phyloP scores from a whole-genome alignment of 2,113 vertebrate species.

The Garra rufa region DNA sequence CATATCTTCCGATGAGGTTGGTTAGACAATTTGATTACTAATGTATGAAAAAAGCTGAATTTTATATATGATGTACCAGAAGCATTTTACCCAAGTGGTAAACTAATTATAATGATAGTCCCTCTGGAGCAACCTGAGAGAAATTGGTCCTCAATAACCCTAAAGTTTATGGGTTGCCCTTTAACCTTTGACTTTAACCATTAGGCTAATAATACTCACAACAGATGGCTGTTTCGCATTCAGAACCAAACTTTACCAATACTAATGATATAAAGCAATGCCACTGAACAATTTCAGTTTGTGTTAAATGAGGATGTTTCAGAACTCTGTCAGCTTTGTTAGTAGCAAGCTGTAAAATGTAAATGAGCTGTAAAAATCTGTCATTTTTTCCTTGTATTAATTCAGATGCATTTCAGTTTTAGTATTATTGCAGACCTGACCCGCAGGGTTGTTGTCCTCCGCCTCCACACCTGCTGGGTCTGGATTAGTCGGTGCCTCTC shows the following conservation, averaged over 20 bases:
- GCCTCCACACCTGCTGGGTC: conserved; percentile 31
- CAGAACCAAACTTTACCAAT: neutral
- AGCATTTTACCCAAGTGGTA: neutral
- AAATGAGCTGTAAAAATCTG: no score
- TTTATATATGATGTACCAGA: neutral
- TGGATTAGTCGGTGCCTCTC: conserved; percentile 48
- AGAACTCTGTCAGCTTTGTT: neutral
- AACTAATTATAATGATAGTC: neutral
- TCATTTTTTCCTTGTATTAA: neutral
- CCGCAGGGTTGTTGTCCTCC: neutral
- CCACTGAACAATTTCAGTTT: neutral
- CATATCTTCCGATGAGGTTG: neutral
- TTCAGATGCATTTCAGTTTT: neutral
- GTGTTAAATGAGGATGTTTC: no score
- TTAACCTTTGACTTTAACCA: conserved; percentile 24
- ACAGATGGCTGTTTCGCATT: neutral
- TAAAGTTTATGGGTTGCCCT: neutral
- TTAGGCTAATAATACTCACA: neutral
- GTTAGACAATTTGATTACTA: neutral
- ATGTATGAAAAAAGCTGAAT: neutral
- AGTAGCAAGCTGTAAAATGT: neutral
- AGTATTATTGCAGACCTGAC: neutral
- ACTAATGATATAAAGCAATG: neutral
- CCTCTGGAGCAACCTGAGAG: neutral
- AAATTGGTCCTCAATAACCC: neutral